Evolutionary conservation across 2,888 invertebrate genomes (phyloP).

Genomic region (Melikaiella ostensackeni): DNA sequence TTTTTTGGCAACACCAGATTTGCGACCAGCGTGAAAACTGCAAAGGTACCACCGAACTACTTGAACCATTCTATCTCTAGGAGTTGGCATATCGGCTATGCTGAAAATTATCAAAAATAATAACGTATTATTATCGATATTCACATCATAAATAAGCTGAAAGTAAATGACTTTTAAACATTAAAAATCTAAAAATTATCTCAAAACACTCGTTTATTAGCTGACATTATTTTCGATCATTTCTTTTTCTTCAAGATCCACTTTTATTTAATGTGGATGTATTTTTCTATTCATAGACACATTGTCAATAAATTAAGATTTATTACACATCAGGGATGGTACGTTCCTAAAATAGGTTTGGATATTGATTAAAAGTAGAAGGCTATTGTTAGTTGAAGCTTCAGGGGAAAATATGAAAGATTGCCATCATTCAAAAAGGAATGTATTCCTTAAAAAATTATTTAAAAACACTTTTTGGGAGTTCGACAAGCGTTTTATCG

Average conservation of each 20-base stretch:
- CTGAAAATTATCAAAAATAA: slow-evolving; percentile 77
- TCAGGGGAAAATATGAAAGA: not conserved
- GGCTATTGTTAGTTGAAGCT: not conserved
- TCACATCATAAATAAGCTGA: not conserved
- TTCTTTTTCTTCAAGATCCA: not conserved
- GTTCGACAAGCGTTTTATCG: too few species aligned
- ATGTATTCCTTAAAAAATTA: too few species aligned
- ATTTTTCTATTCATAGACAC: not conserved
- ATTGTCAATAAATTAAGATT: not conserved
- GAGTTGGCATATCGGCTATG: slow-evolving; percentile 92
- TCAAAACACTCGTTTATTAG: not conserved
- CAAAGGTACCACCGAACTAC: slow-evolving; percentile 98
- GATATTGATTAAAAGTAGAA: slow-evolving; percentile 14
- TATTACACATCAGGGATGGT: not conserved
- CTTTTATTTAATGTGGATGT: not conserved
- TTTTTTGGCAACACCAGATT: slow-evolving; percentile 98
- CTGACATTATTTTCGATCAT: not conserved
- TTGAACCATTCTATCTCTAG: slow-evolving; percentile 94
- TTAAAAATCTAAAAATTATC: not conserved
- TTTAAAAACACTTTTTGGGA: too few species aligned
- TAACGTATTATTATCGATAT: not conserved
- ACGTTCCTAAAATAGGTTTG: slow-evolving; percentile 25
- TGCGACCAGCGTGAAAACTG: slow-evolving; percentile 98
- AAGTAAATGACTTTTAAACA: not conserved
- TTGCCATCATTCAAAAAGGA: not conserved